phyloP scores from a whole-genome alignment of 1,140 invertebrate genomes.

The Rhyzopertha dominica region DNA sequence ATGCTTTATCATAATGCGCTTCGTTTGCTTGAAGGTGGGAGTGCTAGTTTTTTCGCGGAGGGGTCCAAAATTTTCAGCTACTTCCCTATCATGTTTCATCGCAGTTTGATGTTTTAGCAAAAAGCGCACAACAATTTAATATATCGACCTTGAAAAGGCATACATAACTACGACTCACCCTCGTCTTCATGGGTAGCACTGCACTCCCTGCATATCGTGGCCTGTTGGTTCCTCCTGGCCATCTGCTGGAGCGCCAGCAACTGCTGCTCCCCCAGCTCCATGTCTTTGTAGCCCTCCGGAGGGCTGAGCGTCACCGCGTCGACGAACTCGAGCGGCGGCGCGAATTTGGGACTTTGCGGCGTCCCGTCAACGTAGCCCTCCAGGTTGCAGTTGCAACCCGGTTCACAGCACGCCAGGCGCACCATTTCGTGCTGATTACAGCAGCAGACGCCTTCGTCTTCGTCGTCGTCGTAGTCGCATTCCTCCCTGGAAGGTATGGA shows the following conservation, averaged over 20 bases:
- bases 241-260: slow-evolving; percentile 50
- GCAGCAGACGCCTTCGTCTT: slow-evolving; percentile 57
- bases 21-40: too few relatives aligned
- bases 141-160: too few relatives aligned
- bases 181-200: slow-evolving; percentile 38
- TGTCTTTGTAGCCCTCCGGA: slow-evolving; percentile 80
- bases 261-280: slow-evolving; percentile 52
- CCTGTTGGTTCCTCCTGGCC: slow-evolving; percentile 50
- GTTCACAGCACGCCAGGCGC: slow-evolving; percentile 56
- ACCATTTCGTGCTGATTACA: slow-evolving; percentile 69
- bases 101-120: too few relatives aligned
- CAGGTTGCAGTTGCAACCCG: slow-evolving; percentile 52
- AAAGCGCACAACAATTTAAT: too few relatives aligned
- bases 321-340: slow-evolving; percentile 59
- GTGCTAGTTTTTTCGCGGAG: too few relatives aligned
- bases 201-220: slow-evolving; percentile 42
- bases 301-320: slow-evolving; percentile 78
- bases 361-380: slow-evolving; percentile 41
- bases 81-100: too few relatives aligned
- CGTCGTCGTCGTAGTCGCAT: slow-evolving; percentile 71
- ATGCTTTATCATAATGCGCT: too few relatives aligned
- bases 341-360: slow-evolving; percentile 51
- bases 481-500: too few relatives aligned
- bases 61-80: too few relatives aligned
- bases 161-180: too few relatives aligned